These are phyloP conservation scores for Drosophila barbarae DNA, from an alignment of 2,888 invertebrate species.

Conservation along the genomic window DNA sequence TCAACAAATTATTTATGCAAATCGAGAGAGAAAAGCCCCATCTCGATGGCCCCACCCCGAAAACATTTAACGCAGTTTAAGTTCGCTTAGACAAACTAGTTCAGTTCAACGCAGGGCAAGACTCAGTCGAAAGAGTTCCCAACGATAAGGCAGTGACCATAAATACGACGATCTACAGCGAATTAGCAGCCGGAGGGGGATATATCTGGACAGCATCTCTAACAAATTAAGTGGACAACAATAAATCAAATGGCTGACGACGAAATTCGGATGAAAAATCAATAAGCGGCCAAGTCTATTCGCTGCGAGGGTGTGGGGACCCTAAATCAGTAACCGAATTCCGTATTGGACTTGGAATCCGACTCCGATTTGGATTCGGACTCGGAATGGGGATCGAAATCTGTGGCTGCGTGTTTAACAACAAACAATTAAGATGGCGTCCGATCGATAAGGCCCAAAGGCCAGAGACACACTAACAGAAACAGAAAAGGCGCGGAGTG, in stretches of 20 bases:
- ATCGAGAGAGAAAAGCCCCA: conserved; percentile 31
- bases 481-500: conserved; percentile 1
- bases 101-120: conserved; percentile 35
- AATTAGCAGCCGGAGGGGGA: conserved; percentile 47
- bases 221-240: conserved; percentile 72
- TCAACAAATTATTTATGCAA: conserved; percentile 50
- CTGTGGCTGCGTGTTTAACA: conserved; percentile 73
- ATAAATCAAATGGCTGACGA: conserved; percentile 69
- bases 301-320: conserved; percentile 17
- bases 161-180: conserved; percentile 51
- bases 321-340: conserved; percentile 36
- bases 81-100: conserved; percentile 47
- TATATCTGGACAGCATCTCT: conserved; percentile 66
- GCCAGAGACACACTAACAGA: conserved; percentile 23
- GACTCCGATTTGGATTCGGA: conserved; percentile 20
- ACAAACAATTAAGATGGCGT: conserved; percentile 77
- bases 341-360: conserved; percentile 19
- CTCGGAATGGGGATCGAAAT: conserved; percentile 33
- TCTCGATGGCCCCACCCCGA: conserved; percentile 44
- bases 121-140: conserved; percentile 20
- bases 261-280: conserved; percentile 75
- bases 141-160: conserved; percentile 38
- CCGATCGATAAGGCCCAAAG: conserved; percentile 66
- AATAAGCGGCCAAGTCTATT: conserved; percentile 70
- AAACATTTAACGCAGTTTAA: conserved; percentile 46